phyloP scores from a whole-genome alignment of 2,888 invertebrate genomes.

The Pediacus dermestoides region DNA sequence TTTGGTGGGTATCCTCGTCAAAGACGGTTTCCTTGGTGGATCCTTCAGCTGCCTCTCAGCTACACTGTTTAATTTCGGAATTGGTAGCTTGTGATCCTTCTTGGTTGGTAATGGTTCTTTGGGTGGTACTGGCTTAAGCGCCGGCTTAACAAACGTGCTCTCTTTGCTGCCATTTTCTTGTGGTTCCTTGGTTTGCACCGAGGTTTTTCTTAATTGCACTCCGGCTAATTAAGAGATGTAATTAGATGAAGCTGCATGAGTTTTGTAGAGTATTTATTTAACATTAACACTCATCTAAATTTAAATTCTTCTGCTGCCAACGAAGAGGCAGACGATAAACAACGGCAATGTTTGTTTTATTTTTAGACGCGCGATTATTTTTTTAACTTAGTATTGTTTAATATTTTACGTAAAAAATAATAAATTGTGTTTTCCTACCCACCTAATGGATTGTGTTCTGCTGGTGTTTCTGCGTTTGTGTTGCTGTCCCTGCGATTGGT shows the following conservation, averaged over 20 bases:
- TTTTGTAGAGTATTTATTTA: no score
- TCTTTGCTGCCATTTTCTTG: conserved; percentile 46
- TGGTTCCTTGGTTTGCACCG: conserved; percentile 36
- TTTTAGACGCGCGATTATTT: no score
- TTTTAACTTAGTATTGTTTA: no score
- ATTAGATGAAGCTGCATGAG: no score
- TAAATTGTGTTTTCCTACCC: no score
- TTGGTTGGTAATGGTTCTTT: conserved; percentile 31
- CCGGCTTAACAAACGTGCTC: conserved; percentile 43
- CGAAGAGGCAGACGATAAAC: no score
- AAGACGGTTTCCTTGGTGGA: conserved; percentile 29
- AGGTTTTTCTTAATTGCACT: conserved; percentile 39
- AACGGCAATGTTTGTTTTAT: no score
- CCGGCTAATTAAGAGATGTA: conserved; percentile 35
- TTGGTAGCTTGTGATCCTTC: conserved; percentile 32
- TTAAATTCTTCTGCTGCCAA: no score
- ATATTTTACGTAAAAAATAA: no score
- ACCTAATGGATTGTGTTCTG: conserved; percentile 28
- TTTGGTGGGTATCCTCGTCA: conserved; percentile 23
- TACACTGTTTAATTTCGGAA: conserved; percentile 42
- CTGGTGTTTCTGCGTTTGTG: conserved; percentile 21
- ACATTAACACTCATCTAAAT: no score
- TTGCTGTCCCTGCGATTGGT: conserved; percentile 39
- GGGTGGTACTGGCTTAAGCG: conserved; percentile 44
- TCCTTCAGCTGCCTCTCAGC: conserved; percentile 41